These are phyloP conservation scores for Oophaga sylvatica DNA, from an alignment of 2,797 vertebrate species.

Conservation along the genomic window DNA sequence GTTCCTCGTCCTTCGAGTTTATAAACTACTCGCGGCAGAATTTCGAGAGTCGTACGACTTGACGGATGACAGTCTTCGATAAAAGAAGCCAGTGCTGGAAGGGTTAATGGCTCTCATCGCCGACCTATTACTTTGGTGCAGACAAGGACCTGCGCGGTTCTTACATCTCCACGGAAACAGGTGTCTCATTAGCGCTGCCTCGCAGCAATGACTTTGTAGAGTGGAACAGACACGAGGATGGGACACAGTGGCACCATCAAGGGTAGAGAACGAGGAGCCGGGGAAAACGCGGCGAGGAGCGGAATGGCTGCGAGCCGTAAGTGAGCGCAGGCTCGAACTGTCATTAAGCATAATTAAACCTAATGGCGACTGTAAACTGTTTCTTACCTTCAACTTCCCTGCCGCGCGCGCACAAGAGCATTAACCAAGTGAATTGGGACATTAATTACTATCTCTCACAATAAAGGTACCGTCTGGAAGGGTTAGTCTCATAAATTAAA, in stretches of 20 bases:
- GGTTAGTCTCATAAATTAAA: conserved; percentile 80
- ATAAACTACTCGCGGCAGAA: background rate
- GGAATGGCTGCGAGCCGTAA: conserved; percentile 73
- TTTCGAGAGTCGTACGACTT: background rate
- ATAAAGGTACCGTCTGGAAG: conserved; percentile 75
- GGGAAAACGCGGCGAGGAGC: conserved; percentile 71
- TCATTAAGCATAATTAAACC: conserved; percentile 81
- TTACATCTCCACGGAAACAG: conserved; percentile 67
- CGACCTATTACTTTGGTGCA: conserved; percentile 38
- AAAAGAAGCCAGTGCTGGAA: background rate
- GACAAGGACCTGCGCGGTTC: conserved; percentile 25
- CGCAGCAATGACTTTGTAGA: conserved; percentile 67
- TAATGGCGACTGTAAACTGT: conserved; percentile 78
- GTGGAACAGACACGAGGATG: conserved; percentile 65
- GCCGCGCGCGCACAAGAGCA: conserved; percentile 70
- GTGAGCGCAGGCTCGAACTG: conserved; percentile 73
- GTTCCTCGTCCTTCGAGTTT: background rate
- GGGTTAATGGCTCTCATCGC: conserved; percentile 29
- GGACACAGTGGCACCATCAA: conserved; percentile 69
- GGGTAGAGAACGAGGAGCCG: conserved; percentile 67
- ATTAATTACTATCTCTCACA: conserved; percentile 77
- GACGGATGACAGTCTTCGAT: background rate
- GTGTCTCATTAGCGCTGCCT: conserved; percentile 68
- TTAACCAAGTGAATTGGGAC: conserved; percentile 73
- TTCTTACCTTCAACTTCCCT: conserved; percentile 79